Conservation (phyloP, 2,797 vertebrate species). For the Aulostomus chinensis region DNA sequence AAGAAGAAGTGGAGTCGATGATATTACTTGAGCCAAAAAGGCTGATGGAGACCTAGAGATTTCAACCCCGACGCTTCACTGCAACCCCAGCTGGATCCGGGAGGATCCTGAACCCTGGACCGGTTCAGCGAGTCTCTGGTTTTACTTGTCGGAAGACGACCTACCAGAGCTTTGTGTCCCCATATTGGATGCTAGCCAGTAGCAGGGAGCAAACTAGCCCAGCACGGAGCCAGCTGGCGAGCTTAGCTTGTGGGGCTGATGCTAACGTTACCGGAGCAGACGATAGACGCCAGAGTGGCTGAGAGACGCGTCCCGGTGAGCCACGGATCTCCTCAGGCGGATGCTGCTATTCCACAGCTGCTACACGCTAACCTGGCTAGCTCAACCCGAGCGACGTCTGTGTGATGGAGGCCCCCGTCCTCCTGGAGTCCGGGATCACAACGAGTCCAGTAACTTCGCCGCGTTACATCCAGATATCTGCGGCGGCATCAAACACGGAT, state of each 20-base stretch:
- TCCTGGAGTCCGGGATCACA: conserved; percentile 47
- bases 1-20: no score
- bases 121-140: no score
- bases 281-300: no score
- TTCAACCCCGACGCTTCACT: no score
- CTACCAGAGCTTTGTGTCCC: conserved; percentile 3
- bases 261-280: conserved; percentile 8
- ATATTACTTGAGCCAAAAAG: no score
- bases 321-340: no score
- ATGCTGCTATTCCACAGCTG: not conserved
- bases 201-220: conserved; percentile 44
- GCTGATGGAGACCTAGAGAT: no score
- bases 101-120: no score
- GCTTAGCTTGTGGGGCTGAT: conserved; percentile 21
- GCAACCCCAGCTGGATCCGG: no score
- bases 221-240: conserved; percentile 37
- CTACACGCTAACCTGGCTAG: conserved; percentile 46
- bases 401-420: conserved; percentile 58
- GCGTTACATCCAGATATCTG: conserved; percentile 7
- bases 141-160: no score
- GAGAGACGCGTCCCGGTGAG: no score
- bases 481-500: not conserved
- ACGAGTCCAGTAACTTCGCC: conserved; percentile 53
- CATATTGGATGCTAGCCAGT: not conserved
- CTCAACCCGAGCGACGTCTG: conserved; percentile 49